phyloP scores from a whole-genome alignment of 35 echinoderm and acorn worm genomes.

The Ophioderma brevispina region DNA sequence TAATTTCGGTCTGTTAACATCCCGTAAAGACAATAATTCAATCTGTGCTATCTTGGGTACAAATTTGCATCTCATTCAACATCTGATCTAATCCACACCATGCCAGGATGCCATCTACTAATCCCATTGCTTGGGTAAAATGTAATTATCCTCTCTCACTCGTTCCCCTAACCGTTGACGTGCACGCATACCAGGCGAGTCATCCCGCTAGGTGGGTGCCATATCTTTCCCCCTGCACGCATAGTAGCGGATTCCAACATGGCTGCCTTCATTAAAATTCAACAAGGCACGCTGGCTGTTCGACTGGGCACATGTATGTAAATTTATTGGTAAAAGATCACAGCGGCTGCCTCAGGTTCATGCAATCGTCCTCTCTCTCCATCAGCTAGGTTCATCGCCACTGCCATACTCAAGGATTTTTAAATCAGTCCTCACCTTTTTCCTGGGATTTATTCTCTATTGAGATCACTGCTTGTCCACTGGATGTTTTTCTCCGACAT shows the following conservation, averaged over 20 bases:
- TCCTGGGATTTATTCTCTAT: neutral
- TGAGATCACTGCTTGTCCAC: neutral
- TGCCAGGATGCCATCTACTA: neutral
- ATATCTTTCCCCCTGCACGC: neutral
- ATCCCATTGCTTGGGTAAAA: neutral
- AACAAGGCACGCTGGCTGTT: neutral
- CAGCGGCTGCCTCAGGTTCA: neutral
- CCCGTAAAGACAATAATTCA: neutral
- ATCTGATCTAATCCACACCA: slow-evolving; percentile 1
- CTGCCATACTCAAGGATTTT: neutral
- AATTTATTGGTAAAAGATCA: slow-evolving; percentile 7
- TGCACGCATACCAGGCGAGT: neutral
- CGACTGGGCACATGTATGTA: neutral
- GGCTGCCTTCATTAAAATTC: slow-evolving; percentile 13
- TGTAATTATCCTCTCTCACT: neutral
- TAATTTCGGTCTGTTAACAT: too few species aligned
- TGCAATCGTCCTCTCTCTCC: neutral
- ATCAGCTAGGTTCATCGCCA: neutral
- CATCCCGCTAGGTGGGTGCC: neutral
- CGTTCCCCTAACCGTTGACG: neutral
- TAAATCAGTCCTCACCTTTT: too few species aligned
- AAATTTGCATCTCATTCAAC: neutral
- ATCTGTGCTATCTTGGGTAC: neutral
- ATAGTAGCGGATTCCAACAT: neutral
- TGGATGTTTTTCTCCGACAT: neutral